Evolutionary conservation across 2,797 vertebrate genomes (phyloP).

Genomic region (Pteronotus mesoamericanus): DNA sequence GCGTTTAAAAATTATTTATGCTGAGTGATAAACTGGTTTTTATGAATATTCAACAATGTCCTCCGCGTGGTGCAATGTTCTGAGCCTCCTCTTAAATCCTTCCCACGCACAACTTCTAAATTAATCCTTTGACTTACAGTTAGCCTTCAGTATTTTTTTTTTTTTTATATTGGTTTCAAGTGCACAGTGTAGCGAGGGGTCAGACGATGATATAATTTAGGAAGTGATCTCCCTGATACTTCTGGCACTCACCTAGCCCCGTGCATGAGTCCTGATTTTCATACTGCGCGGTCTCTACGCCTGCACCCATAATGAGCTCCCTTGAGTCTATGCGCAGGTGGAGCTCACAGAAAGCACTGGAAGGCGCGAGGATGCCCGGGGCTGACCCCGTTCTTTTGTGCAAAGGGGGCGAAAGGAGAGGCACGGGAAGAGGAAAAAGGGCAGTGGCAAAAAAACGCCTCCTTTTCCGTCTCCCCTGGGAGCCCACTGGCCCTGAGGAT

Average conservation of each 20-base stretch:
- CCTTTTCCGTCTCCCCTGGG: background rate
- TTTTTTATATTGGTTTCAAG: too few relatives aligned
- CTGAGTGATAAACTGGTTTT: slow-evolving; percentile 43
- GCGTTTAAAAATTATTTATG: slow-evolving; percentile 67
- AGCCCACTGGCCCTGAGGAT: background rate
- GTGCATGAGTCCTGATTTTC: too few relatives aligned
- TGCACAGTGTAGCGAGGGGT: background rate
- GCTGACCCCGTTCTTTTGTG: fast-evolving
- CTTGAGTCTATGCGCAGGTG: background rate
- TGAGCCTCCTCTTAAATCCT: slow-evolving; percentile 41
- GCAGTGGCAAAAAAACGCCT: background rate
- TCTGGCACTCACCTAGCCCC: background rate
- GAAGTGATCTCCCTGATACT: background rate
- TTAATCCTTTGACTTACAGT: slow-evolving; percentile 7
- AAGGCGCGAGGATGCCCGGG: fast-evolving
- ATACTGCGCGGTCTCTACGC: fast-evolving
- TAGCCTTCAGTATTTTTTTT: background rate
- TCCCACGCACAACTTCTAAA: slow-evolving; percentile 59
- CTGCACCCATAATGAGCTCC: fast-evolving
- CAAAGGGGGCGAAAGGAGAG: too few relatives aligned
- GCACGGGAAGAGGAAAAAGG: background rate
- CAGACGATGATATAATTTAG: background rate
- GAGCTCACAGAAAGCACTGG: background rate
- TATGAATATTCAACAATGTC: slow-evolving; percentile 59
- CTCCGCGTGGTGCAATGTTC: slow-evolving; percentile 39